Conservation (phyloP, 2,888 invertebrate species). For the Cataglyphis livida region DNA sequence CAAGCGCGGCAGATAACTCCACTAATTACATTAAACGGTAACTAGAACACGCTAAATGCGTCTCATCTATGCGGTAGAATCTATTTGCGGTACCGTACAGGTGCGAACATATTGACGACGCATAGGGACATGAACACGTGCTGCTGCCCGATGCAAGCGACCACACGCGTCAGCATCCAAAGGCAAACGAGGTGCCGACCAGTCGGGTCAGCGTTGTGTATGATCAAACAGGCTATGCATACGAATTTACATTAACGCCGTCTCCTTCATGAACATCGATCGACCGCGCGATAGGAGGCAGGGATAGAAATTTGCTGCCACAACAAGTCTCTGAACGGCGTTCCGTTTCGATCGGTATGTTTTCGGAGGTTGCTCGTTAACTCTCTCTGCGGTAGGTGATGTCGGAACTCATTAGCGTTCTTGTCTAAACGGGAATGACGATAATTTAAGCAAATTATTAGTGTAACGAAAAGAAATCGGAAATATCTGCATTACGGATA, state of each 20-base stretch:
- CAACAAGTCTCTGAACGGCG: slow-evolving; percentile 10
- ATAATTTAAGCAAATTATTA: slow-evolving; percentile 18
- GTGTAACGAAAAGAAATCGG: neutral
- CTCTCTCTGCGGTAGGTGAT: slow-evolving; percentile 22
- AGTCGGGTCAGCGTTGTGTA: slow-evolving; percentile 52
- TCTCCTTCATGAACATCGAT: slow-evolving; percentile 58
- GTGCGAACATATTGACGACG: slow-evolving; percentile 56
- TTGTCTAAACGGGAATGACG: neutral
- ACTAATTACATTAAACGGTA: slow-evolving; percentile 80
- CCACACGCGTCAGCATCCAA: slow-evolving; percentile 43
- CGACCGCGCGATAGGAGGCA: slow-evolving; percentile 2
- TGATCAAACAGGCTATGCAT: slow-evolving; percentile 55
- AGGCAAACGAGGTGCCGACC: slow-evolving; percentile 56
- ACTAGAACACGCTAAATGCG: slow-evolving; percentile 75
- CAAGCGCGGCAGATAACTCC: slow-evolving; percentile 51
- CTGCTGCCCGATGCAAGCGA: neutral
- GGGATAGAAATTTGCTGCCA: slow-evolving; percentile 28
- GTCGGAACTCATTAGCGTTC: slow-evolving; percentile 42
- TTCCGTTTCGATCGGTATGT: slow-evolving; percentile 28
- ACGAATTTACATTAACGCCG: slow-evolving; percentile 57
- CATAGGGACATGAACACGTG: slow-evolving; percentile 12
- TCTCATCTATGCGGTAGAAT: slow-evolving; percentile 48
- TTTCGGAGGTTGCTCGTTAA: slow-evolving; percentile 38
- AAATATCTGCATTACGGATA: neutral
- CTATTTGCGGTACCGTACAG: slow-evolving; percentile 56